Evolutionary conservation across 2,888 invertebrate genomes (phyloP).

Genomic region (Macrosiphum euphorbiae): DNA sequence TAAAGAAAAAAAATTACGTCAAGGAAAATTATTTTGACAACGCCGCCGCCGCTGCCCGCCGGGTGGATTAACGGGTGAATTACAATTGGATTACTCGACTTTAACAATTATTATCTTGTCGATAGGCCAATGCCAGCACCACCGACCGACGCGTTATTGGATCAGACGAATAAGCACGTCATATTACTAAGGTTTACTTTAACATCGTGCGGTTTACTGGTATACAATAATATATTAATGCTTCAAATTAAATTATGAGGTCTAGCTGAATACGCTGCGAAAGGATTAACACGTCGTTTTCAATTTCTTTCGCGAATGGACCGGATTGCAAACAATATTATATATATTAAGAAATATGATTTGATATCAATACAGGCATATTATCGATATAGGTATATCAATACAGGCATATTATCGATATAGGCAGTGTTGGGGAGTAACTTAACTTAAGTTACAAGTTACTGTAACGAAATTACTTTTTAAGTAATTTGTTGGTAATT

Average conservation of each 20-base stretch:
- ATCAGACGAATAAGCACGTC: constrained; percentile 8
- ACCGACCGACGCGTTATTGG: constrained; percentile 10
- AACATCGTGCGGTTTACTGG: background rate
- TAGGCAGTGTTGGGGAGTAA: no score
- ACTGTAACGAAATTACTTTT: no score
- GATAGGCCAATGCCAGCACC: background rate
- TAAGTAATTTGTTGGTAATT: no score
- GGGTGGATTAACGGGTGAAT: background rate
- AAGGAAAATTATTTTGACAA: background rate
- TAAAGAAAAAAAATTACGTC: background rate
- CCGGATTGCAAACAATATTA: background rate
- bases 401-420: no score
- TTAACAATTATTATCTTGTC: constrained; percentile 33
- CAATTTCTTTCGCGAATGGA: background rate
- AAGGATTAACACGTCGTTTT: background rate
- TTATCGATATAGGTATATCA: background rate
- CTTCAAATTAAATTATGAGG: background rate
- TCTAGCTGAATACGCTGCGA: background rate
- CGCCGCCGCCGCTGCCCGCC: background rate
- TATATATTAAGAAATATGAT: background rate
- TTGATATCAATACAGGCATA: background rate
- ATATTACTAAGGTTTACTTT: constrained; percentile 44
- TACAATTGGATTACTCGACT: constrained; percentile 40
- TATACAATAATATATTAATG: background rate
- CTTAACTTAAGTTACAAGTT: no score